Percentiles rank a stretch among this genome's conserved stretches.
phyloP scores from a whole-genome alignment of 2,888 invertebrate species.

The Patella ulyssiponensis region DNA sequence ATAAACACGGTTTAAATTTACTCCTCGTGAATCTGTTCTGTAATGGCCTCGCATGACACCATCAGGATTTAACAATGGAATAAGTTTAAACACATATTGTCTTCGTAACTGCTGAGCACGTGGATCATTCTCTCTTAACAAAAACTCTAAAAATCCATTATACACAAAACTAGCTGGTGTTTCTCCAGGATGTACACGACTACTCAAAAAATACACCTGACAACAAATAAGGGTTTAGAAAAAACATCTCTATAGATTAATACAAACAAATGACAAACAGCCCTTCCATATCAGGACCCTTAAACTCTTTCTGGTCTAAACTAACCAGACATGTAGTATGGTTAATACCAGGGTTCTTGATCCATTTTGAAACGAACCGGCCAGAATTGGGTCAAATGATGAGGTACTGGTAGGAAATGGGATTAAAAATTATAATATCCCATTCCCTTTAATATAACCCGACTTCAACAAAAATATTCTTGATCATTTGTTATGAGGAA shows the following conservation, averaged over 20 bases:
- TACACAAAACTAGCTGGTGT: constrained; percentile 92
- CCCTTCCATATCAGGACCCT: background rate
- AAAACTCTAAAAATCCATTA: constrained; percentile 87
- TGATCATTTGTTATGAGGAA: too few relatives aligned
- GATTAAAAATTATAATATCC: too few relatives aligned
- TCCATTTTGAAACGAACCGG: too few relatives aligned
- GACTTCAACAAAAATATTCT: too few relatives aligned
- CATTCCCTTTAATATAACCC: too few relatives aligned
- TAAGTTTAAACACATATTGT: constrained; percentile 84
- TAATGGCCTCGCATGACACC: constrained; percentile 87
- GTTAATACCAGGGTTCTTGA: too few relatives aligned
- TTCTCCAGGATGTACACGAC: constrained; percentile 93
- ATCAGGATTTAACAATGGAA: constrained; percentile 93
- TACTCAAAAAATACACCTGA: constrained; percentile 87
- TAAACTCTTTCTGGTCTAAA: too few relatives aligned
- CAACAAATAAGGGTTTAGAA: constrained; percentile 23
- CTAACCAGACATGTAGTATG: too few relatives aligned
- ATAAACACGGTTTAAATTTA: constrained; percentile 90
- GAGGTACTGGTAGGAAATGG: too few relatives aligned
- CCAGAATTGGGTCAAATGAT: too few relatives aligned
- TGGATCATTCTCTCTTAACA: constrained; percentile 82
- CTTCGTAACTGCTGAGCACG: constrained; percentile 82
- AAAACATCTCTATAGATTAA: background rate
- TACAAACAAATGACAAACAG: background rate
- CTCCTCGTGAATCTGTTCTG: constrained; percentile 85